Conservation (phyloP, 2,113 vertebrate genomes). For the Podarcis cretensis region DNA sequence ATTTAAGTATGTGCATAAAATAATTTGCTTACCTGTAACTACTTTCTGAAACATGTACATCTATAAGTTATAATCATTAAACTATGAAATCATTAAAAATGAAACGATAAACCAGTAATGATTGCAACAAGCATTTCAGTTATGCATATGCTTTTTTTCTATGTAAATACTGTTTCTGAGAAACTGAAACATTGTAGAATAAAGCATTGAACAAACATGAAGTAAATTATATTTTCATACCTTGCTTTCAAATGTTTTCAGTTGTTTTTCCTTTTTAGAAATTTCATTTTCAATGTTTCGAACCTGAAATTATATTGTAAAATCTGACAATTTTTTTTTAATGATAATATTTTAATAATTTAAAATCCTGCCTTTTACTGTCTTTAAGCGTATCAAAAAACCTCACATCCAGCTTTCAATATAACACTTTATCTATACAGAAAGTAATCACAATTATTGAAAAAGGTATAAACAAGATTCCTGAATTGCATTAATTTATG, state of each 20-base stretch:
- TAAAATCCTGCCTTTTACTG: not conserved
- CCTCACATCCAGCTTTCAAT: not conserved
- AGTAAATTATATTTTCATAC: slow-evolving; percentile 51
- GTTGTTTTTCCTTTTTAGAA: slow-evolving; percentile 80
- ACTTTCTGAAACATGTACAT: not conserved
- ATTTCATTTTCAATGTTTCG: slow-evolving; percentile 78
- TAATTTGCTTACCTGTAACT: not conserved
- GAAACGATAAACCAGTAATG: not conserved
- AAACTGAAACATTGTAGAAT: not conserved
- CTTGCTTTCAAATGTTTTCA: slow-evolving; percentile 87
- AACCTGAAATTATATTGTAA: slow-evolving; percentile 69
- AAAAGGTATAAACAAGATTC: too few relatives aligned
- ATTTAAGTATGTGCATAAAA: not conserved
- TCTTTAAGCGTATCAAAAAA: not conserved
- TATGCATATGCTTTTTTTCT: not conserved
- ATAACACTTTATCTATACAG: not conserved
- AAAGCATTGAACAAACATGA: not conserved
- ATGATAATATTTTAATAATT: not conserved
- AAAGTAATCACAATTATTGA: too few relatives aligned
- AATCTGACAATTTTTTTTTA: slow-evolving; percentile 34
- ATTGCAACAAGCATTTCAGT: not conserved
- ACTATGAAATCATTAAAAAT: not conserved
- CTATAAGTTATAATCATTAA: not conserved
- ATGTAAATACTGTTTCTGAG: too few relatives aligned
- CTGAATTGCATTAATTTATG: too few relatives aligned